Percentiles rank a stretch among this genome's conserved stretches.
These are phyloP conservation scores for Scatophagus argus DNA, from an alignment of 2,113 vertebrate genomes.

Conservation along the genomic window DNA sequence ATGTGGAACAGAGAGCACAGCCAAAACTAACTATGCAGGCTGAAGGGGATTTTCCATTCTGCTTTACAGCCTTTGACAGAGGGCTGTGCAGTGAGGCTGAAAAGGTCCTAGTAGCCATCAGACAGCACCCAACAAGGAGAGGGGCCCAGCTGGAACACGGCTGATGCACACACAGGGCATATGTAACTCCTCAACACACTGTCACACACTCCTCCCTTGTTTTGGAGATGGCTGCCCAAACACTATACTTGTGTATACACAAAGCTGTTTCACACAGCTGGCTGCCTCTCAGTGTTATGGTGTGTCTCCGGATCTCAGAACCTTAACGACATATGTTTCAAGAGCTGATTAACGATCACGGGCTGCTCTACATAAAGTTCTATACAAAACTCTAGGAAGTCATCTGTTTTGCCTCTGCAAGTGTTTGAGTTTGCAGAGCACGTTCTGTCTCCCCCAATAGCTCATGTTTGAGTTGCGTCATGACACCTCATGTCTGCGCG, in stretches of 20 bases:
- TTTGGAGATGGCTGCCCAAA: slow-evolving; percentile 77
- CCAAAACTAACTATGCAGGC: slow-evolving; percentile 79
- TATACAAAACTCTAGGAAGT: slow-evolving; percentile 70
- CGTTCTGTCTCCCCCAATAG: slow-evolving; percentile 22
- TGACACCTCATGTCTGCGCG: background rate
- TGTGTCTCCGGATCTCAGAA: slow-evolving; percentile 56
- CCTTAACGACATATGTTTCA: slow-evolving; percentile 65
- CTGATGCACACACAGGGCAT: slow-evolving; percentile 63
- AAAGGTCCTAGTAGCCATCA: slow-evolving; percentile 63
- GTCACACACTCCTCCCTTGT: slow-evolving; percentile 74
- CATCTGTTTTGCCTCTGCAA: slow-evolving; percentile 68
- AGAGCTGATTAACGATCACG: slow-evolving; percentile 53
- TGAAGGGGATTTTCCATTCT: slow-evolving; percentile 83
- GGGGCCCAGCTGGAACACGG: slow-evolving; percentile 63
- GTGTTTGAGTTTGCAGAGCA: slow-evolving; percentile 47
- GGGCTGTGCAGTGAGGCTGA: slow-evolving; percentile 63
- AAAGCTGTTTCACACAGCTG: slow-evolving; percentile 65
- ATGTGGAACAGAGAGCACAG: slow-evolving; percentile 76
- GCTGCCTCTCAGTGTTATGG: slow-evolving; percentile 71
- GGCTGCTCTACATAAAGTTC: slow-evolving; percentile 62
- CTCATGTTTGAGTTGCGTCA: slow-evolving; percentile 22
- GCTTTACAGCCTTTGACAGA: slow-evolving; percentile 72
- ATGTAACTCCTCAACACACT: slow-evolving; percentile 71
- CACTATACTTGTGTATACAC: slow-evolving; percentile 74
- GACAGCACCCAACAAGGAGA: slow-evolving; percentile 89